Percentiles rank a stretch among this genome's conserved stretches.
phyloP scores from a whole-genome alignment of 2,113 vertebrate species.

The Oceanodroma tethys region DNA sequence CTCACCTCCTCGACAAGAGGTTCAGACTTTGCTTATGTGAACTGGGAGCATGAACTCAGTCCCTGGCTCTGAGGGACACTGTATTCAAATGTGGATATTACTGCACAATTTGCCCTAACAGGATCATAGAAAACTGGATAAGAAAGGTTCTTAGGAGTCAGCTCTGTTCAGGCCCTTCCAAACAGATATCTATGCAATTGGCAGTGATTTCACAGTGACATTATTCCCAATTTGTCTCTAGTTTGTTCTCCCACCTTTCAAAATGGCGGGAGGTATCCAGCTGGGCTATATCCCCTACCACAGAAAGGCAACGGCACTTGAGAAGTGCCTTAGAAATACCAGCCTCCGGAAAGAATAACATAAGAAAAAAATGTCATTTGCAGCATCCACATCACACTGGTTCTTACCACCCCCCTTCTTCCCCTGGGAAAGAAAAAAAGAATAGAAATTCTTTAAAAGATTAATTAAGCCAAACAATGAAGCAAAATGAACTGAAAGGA shows the following conservation, averaged over 20 bases:
- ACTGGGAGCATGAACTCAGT: not conserved
- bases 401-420: not conserved
- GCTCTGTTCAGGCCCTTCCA: not conserved
- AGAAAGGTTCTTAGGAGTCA: not conserved
- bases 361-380: not conserved
- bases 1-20: not conserved
- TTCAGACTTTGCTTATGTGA: not conserved
- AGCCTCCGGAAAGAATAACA: not conserved
- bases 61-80: not conserved
- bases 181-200: not conserved
- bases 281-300: not conserved
- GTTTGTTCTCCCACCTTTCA: not conserved
- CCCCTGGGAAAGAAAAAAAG: not conserved
- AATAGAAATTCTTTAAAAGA: not conserved
- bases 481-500: constrained; percentile 13
- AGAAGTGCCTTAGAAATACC: not conserved
- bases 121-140: not conserved
- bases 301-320: not conserved
- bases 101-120: not conserved
- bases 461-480: not conserved
- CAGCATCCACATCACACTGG: not conserved
- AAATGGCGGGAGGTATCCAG: not conserved
- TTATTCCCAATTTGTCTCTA: not conserved
- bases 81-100: not conserved
- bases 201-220: not conserved